phyloP scores from a whole-genome alignment of 2,113 vertebrate genomes.

The Pterocles orientalis region DNA sequence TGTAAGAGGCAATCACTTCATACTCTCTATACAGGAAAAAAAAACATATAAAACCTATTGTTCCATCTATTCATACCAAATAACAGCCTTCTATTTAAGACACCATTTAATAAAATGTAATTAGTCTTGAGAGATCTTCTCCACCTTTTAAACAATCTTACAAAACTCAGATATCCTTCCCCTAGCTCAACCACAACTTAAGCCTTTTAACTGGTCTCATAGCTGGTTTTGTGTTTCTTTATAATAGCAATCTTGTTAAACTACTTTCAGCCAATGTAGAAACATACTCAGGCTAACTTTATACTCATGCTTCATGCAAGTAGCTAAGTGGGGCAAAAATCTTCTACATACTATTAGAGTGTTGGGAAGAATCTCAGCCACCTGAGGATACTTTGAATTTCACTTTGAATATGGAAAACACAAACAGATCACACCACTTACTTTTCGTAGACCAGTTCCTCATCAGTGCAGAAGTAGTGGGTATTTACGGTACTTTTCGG shows the following conservation, averaged over 20 bases:
- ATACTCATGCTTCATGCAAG: neutral
- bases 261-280: neutral
- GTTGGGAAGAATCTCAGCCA: neutral
- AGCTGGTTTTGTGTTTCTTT: neutral
- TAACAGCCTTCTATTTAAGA: neutral
- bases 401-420: rapidly evolving
- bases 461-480: slow-evolving; percentile 97
- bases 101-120: neutral
- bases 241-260: neutral
- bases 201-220: neutral
- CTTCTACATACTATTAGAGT: rapidly evolving
- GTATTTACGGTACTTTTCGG: slow-evolving; percentile 94
- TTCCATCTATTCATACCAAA: neutral
- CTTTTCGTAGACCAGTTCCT: slow-evolving; percentile 97
- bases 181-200: neutral
- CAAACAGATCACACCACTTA: slow-evolving; percentile 72
- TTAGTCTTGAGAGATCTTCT: neutral
- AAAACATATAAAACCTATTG: neutral
- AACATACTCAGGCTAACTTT: neutral
- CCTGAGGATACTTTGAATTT: no score
- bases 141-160: neutral
- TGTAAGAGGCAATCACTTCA: neutral
- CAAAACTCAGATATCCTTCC: neutral
- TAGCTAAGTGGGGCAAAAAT: rapidly evolving
- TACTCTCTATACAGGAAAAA: neutral